phyloP scores from a whole-genome alignment of 2,797 vertebrate species.

The Amphiprion clarkii region DNA sequence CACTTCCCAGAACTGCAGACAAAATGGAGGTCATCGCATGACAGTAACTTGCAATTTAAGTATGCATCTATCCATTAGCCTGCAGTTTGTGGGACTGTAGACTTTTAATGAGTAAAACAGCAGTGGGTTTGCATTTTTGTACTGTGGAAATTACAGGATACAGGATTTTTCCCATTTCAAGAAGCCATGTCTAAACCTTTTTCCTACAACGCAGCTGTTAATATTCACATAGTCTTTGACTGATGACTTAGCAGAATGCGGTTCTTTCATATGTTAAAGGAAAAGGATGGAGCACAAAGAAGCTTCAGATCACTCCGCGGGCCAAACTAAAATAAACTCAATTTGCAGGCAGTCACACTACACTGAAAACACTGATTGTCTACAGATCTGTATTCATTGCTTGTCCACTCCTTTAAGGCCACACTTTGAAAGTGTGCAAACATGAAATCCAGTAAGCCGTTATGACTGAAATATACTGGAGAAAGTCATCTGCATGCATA shows the following conservation, averaged over 20 bases:
- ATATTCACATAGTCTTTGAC: conserved; percentile 43
- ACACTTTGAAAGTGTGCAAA: conserved; percentile 17
- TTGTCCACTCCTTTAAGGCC: conserved; percentile 49
- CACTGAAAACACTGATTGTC: conserved; percentile 58
- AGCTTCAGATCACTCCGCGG: conserved; percentile 39
- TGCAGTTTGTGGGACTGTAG: conserved; percentile 36
- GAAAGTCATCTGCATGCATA: conserved; percentile 26
- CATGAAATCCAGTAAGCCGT: conserved; percentile 30
- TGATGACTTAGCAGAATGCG: conserved; percentile 63
- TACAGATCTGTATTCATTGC: conserved; percentile 65
- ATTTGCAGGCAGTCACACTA: conserved; percentile 52
- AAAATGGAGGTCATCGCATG: conserved; percentile 69
- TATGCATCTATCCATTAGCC: conserved; percentile 35
- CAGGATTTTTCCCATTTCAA: conserved; percentile 45
- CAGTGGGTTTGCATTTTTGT: conserved; percentile 56
- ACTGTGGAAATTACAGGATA: conserved; percentile 39
- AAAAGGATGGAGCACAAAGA: conserved; percentile 61
- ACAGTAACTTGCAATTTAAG: conserved; percentile 47
- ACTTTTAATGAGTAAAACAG: conserved; percentile 63
- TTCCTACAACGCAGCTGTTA: conserved; percentile 55
- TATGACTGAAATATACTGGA: conserved; percentile 30
- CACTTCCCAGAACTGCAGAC: conserved; percentile 89
- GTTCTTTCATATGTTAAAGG: conserved; percentile 53
- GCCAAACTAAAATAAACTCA: conserved; percentile 56
- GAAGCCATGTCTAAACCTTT: conserved; percentile 38